phyloP scores from a whole-genome alignment of 2,888 invertebrate genomes.

The Iphiclides podalirius region DNA sequence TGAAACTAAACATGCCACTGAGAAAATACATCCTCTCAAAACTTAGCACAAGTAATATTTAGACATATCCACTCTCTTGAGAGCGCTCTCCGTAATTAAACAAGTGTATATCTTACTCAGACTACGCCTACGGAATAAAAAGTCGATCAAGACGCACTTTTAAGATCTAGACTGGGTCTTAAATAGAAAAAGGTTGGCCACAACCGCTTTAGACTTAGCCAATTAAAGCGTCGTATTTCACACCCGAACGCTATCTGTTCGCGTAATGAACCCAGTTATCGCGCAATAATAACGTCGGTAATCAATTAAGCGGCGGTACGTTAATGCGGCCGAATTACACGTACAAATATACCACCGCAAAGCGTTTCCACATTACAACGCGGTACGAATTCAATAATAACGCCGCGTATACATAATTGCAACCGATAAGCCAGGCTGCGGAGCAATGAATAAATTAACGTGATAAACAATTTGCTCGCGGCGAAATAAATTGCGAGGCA shows the following conservation, averaged over 20 bases:
- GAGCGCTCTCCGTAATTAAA: no score
- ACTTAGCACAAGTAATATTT: no score
- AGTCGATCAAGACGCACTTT: no score
- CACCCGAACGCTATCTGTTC: background rate
- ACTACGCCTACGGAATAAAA: no score
- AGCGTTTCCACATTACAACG: constrained; percentile 63
- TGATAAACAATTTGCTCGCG: constrained; percentile 66
- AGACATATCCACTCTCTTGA: no score
- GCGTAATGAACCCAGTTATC: constrained; percentile 51
- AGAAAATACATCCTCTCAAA: no score
- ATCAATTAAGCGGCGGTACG: constrained; percentile 45
- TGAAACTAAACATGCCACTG: no score
- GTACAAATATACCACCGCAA: constrained; percentile 53
- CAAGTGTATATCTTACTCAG: no score
- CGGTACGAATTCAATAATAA: constrained; percentile 62
- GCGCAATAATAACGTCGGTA: constrained; percentile 54
- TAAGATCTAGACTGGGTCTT: no score
- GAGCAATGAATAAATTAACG: constrained; percentile 74
- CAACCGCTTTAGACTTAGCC: no score
- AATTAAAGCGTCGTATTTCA: no score
- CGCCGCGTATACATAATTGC: constrained; percentile 49
- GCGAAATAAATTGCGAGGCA: constrained; percentile 62
- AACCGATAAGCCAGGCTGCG: constrained; percentile 59
- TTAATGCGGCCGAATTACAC: constrained; percentile 37
- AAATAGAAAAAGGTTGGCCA: no score